These are phyloP conservation scores for Emydocephalus ijimae DNA, from an alignment of 2,113 vertebrate species.

Conservation along the genomic window DNA sequence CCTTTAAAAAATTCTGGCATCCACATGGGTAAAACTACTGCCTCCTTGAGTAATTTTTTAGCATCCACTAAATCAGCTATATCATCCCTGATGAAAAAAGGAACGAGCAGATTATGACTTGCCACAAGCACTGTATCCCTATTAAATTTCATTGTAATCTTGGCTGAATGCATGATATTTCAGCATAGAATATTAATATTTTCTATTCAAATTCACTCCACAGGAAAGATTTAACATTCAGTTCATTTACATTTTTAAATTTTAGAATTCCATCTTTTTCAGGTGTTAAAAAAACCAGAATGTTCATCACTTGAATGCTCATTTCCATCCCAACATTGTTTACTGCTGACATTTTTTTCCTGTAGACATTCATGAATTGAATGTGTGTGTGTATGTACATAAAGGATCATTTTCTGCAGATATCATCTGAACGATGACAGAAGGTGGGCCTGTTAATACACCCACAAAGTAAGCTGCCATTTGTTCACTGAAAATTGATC, in stretches of 20 bases:
- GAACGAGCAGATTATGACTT: conserved; percentile 31
- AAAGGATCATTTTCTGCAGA: neutral
- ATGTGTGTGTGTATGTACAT: no score
- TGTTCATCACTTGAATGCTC: neutral
- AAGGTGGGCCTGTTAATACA: neutral
- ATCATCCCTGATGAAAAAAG: conserved; percentile 80
- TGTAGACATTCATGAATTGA: neutral
- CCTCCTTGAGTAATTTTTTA: conserved; percentile 95
- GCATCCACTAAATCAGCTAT: conserved; percentile 95
- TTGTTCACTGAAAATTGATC: neutral
- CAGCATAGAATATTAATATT: neutral
- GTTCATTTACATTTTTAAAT: neutral
- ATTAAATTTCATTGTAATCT: neutral
- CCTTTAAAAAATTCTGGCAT: conserved; percentile 99
- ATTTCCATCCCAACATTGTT: neutral
- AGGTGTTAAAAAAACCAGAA: neutral
- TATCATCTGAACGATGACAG: neutral
- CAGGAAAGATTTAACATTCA: neutral
- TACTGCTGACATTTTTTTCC: neutral
- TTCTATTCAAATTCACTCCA: neutral
- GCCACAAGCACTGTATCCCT: conserved; percentile 13
- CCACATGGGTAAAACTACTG: conserved; percentile 97
- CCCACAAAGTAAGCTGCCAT: neutral
- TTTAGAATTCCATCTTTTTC: neutral
- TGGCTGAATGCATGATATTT: neutral